Percentiles rank a stretch among this genome's conserved stretches.
Evolutionary conservation across 2,888 invertebrate genomes (phyloP).

Genomic region (Catocala nupta): DNA sequence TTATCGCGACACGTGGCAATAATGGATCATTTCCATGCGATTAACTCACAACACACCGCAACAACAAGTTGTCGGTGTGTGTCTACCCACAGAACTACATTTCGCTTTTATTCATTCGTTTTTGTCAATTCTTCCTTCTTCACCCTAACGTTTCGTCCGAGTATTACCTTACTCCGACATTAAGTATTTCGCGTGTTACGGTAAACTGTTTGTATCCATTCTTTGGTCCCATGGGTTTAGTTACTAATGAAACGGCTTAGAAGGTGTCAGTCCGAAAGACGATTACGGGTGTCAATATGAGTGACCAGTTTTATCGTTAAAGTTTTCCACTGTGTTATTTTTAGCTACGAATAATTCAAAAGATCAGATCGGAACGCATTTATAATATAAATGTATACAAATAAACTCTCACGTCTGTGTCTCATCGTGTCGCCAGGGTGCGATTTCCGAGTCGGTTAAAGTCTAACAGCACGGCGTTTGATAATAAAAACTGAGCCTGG

Average conservation of each 20-base stretch:
- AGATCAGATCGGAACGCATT: no score
- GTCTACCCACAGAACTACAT: constrained; percentile 65
- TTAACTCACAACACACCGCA: neutral
- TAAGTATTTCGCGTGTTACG: constrained; percentile 61
- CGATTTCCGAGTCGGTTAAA: no score
- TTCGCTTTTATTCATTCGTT: constrained; percentile 77
- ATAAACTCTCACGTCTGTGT: no score
- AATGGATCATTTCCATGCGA: no score
- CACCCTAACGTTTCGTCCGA: constrained; percentile 67
- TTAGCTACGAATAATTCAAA: no score
- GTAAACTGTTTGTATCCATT: constrained; percentile 59
- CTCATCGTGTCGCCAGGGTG: no score
- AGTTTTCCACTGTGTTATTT: neutral
- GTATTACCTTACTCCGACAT: constrained; percentile 73
- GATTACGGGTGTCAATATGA: neutral
- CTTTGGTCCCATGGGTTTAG: constrained; percentile 5
- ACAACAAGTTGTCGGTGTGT: constrained; percentile 13
- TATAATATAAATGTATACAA: no score
- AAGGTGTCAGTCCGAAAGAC: neutral
- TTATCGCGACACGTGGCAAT: no score
- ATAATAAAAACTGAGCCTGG: no score
- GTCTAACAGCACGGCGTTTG: no score
- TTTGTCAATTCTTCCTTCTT: constrained; percentile 73
- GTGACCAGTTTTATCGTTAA: neutral
- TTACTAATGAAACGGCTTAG: constrained; percentile 13